A percentile compares a stretch with the other conserved stretches of the same genome.
These are phyloP conservation scores for Lathamus discolor DNA, from an alignment of 2,113 vertebrate species.

Conservation along the genomic window DNA sequence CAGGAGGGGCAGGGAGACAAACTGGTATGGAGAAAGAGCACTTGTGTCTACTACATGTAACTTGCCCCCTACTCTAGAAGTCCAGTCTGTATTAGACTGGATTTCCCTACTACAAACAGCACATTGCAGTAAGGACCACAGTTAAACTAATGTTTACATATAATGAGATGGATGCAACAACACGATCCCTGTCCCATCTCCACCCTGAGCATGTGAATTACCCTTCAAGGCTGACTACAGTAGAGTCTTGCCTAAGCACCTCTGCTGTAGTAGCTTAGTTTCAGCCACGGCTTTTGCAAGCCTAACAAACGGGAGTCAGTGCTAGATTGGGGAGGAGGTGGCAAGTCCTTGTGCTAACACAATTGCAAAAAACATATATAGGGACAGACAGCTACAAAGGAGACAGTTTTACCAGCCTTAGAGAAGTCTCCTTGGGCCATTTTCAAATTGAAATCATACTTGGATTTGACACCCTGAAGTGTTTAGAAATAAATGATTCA, in stretches of 20 bases:
- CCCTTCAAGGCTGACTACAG: neutral
- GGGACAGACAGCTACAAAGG: neutral
- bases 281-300: neutral
- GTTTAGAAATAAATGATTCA: neutral
- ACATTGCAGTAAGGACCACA: rapidly evolving
- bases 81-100: neutral
- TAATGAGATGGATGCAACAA: neutral
- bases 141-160: neutral
- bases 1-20: neutral
- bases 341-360: neutral
- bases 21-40: neutral
- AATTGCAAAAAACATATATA: neutral
- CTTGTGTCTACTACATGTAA: rapidly evolving
- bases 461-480: neutral
- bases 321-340: neutral
- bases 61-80: neutral
- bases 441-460: neutral
- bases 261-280: neutral
- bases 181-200: neutral
- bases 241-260: neutral
- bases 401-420: neutral
- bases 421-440: neutral
- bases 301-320: neutral
- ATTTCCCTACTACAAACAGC: neutral
- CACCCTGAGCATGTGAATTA: rapidly evolving